phyloP scores from a whole-genome alignment of 2,797 vertebrate species.

The Cossypha caffra region DNA sequence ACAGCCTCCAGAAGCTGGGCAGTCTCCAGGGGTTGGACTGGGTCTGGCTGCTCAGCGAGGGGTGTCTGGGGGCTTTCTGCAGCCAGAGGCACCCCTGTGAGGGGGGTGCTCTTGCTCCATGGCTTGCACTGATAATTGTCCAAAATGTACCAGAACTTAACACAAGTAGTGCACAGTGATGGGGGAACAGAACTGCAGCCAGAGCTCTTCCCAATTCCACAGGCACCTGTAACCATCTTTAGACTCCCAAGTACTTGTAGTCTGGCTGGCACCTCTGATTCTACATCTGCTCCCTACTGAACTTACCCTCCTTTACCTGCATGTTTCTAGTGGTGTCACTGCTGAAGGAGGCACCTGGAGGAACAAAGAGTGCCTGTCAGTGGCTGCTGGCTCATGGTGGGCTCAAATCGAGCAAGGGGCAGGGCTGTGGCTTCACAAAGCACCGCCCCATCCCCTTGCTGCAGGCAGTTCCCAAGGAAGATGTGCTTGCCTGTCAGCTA shows the following conservation, averaged over 20 bases:
- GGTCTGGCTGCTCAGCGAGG: background rate
- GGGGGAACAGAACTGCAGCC: background rate
- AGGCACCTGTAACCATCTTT: background rate
- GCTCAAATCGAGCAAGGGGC: accelerated
- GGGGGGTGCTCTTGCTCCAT: background rate
- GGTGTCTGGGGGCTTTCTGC: background rate
- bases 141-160: background rate
- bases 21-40: background rate
- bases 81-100: background rate
- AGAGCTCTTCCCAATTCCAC: background rate
- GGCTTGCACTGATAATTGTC: background rate
- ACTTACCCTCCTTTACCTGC: background rate
- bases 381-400: background rate
- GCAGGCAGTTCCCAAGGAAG: background rate
- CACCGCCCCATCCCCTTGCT: background rate
- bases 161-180: background rate
- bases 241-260: background rate
- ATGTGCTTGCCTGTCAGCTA: background rate
- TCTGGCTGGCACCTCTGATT: background rate
- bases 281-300: background rate
- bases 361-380: accelerated
- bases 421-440: background rate
- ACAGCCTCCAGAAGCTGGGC: background rate
- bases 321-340: background rate
- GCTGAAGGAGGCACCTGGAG: background rate